A percentile compares a stretch with the other conserved stretches of the same genome.
Evolutionary conservation across 2,797 vertebrate species (phyloP).

Genomic region (Columba guinea): DNA sequence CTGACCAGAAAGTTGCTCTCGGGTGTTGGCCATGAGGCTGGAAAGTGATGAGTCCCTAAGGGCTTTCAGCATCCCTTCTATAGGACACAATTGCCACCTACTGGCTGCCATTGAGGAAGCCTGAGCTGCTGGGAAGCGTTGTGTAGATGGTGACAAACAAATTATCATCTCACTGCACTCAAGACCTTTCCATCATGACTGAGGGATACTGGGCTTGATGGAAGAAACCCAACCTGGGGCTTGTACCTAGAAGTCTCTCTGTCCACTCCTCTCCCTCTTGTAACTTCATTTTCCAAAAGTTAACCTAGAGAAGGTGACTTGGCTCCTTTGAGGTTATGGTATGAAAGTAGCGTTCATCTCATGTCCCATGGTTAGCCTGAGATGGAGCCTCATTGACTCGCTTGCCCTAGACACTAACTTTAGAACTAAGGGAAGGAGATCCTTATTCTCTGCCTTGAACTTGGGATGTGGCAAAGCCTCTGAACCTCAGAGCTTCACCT

Average conservation of each 20-base stretch:
- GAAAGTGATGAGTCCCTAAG: background rate
- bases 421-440: background rate
- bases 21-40: background rate
- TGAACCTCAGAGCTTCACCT: background rate
- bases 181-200: background rate
- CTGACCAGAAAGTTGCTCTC: background rate
- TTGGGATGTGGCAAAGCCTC: background rate
- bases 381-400: background rate
- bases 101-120: background rate
- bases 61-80: background rate
- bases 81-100: slow-evolving; percentile 42
- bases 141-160: accelerated
- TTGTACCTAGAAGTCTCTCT: background rate
- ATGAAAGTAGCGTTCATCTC: background rate
- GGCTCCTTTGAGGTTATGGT: background rate
- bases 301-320: background rate
- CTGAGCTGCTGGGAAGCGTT: background rate
- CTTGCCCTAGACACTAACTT: background rate
- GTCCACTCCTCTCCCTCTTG: background rate
- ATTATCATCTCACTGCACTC: background rate
- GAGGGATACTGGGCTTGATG: background rate
- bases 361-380: background rate
- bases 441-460: background rate
- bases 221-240: background rate
- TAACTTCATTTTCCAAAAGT: background rate